Percentiles rank a stretch among this genome's conserved stretches.
Conservation (phyloP, 2,888 invertebrate species). For the Blastobasis lacticolella region DNA sequence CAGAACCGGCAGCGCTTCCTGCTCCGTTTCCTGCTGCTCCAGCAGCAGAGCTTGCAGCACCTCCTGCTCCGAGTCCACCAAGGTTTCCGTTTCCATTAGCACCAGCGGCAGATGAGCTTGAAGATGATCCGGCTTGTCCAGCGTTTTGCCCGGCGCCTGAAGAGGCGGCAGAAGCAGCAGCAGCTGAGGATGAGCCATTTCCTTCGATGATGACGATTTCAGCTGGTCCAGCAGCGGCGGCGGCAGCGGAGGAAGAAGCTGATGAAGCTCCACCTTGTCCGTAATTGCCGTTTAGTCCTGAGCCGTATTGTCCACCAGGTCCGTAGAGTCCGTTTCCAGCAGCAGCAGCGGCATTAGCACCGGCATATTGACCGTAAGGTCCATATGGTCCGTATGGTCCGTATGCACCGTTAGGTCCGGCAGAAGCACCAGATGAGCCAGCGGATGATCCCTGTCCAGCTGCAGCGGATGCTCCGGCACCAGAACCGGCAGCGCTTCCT, state of each 20-base stretch:
- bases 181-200: not conserved
- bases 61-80: not conserved
- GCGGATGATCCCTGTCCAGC: not conserved
- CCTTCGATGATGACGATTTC: not conserved
- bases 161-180: not conserved
- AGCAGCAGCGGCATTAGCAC: constrained; percentile 1
- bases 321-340: not conserved
- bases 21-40: not conserved
- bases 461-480: constrained; percentile 1
- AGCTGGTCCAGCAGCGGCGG: constrained; percentile 8
- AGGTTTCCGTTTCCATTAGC: not conserved
- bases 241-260: not conserved
- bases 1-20: not conserved
- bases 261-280: not conserved
- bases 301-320: not conserved
- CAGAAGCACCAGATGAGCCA: not conserved
- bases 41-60: not conserved
- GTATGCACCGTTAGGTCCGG: not conserved
- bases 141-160: not conserved
- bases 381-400: constrained; percentile 9
- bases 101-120: not conserved
- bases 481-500: not conserved
- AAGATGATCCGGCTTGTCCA: not conserved
- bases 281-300: not conserved
- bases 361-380: not conserved